Base-by-base conservation (phyloP, 2,888 invertebrate genomes). In the Agrochola lota region DNA sequence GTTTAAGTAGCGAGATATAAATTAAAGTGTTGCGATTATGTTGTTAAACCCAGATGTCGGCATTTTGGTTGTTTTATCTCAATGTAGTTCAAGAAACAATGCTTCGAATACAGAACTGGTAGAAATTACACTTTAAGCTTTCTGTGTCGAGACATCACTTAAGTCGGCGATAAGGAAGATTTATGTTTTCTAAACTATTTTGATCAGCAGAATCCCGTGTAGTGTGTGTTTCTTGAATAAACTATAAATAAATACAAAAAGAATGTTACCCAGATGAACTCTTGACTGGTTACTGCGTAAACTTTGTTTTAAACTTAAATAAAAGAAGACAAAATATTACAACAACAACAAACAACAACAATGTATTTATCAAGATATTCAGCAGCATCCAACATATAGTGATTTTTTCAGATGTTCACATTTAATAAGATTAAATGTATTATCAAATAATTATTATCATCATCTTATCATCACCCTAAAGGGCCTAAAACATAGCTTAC, bases 11-110 rank as follows among this genome's bases (percentile, higher is more conserved):
- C 3, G 40, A 49, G 30, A 74, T 17, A 71, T 74, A 71, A 63
- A 68, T 80, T 67, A 49, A 43, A 79, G 64, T 43, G 35, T 35
- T 69, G 80, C n/a, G 55, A 73, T 81, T 68, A 74, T 80, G 46
- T 84, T 84, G 72, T 67, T 55, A 15, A 55, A 71, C 15, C 71
- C 59, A 71, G 46, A 68, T 82, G 74, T 71, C 59, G 62, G 17
- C 57, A 4, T 52, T 83, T 46, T 52, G 35, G 55, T 84, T 68
- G 71, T 74, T 84, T 67, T 71, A 79, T 70, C 43, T 59, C 8
- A 40, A 40, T 43, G 17, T 40, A 73, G 60, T 68, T 82, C 15
- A 57, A 35, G 63, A 40, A 77, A 82, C 75, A 81, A 66, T 64
- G 57, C 57, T 46, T 40, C 12, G 17, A n/a, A 73, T 26, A 35